Conservation (phyloP, 2,113 vertebrate genomes). For the Epinephelus cyanopodus region DNA sequence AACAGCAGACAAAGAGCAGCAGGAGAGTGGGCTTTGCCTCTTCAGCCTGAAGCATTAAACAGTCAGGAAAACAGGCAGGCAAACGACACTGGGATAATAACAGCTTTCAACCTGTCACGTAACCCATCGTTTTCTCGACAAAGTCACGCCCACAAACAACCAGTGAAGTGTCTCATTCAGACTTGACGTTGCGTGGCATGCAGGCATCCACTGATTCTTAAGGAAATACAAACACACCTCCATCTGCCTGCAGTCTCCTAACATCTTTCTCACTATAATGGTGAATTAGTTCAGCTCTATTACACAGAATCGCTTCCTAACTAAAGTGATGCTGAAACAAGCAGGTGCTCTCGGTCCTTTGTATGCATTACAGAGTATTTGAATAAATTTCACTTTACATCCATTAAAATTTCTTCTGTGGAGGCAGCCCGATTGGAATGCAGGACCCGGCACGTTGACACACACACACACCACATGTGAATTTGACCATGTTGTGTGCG, state of each 20-base stretch:
- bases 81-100: slow-evolving; percentile 34
- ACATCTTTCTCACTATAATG: slow-evolving; percentile 4
- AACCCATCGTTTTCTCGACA: slow-evolving; percentile 25
- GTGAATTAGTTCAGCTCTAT: slow-evolving; percentile 28
- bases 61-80: slow-evolving; percentile 33
- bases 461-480: slow-evolving; percentile 1
- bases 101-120: slow-evolving; percentile 47
- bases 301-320: slow-evolving; percentile 7
- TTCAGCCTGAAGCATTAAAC: slow-evolving; percentile 30
- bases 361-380: slow-evolving; percentile 6
- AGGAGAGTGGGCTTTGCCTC: slow-evolving; percentile 29
- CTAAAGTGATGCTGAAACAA: slow-evolving; percentile 19
- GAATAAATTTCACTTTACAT: slow-evolving; percentile 27
- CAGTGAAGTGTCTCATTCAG: slow-evolving; percentile 31
- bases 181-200: slow-evolving; percentile 24
- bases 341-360: slow-evolving; percentile 22
- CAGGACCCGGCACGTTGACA: slow-evolving; percentile 10
- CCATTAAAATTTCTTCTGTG: background rate
- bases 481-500: slow-evolving; percentile 29
- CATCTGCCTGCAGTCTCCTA: slow-evolving; percentile 14
- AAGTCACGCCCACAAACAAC: slow-evolving; percentile 31
- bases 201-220: slow-evolving; percentile 16
- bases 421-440: slow-evolving; percentile 30
- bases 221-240: slow-evolving; percentile 26
- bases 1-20: slow-evolving; percentile 50